Evolutionary conservation across 2,113 vertebrate genomes (phyloP), one percentile per base, ranked within the genome.

Genomic region (Calyptommatus sinebrachiatus): DNA sequence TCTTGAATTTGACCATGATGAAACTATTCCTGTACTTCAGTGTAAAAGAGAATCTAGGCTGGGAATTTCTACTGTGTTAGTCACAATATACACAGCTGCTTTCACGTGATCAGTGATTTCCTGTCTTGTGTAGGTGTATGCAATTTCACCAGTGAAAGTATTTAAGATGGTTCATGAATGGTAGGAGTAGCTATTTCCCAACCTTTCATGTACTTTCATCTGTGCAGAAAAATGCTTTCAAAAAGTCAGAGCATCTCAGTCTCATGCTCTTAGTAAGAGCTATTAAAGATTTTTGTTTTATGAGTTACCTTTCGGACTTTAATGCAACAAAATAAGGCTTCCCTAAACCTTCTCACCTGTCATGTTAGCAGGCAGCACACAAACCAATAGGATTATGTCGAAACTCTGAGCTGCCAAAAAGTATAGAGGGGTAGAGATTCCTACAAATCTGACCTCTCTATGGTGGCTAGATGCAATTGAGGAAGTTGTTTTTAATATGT

Each of bases 71-170:
- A 22, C n/a, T 81, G 73, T 31, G 31, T 81, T 75, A 81, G 79
- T 76, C 79, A 81, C 66, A 81, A 61, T 69, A 81, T 62, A 29
- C 24, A 76, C 73, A 81, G 79, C 66, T 81, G 79, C 73, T 70
- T 81, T 70, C 53, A 62, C 45, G 11, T 70, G 66, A 76, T 81
- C 79, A 76, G 73, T 16, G 41, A 76, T 81, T 81, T 81, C 66
- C 79, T 81, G 57, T n/a, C 79, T 76, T 81, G 53, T 70, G 79
- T 81, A 81, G 79, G 79, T 70, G 73, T 73, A 12, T 70, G 66
- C 66, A 81, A 76, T 81, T 81, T 70, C 76, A 31, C 62, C 72
- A 69, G 21, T 74, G 50, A 14, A 69, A 53, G 65, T 53, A 46
- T 35, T 62, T 76, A 21, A 31, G 72, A 75, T 57, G 75, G 41